A percentile compares a stretch with the other conserved stretches of the same genome.
Evolutionary conservation across 2,888 invertebrate species (phyloP).

Genomic region (Digitonthophagus gazella): DNA sequence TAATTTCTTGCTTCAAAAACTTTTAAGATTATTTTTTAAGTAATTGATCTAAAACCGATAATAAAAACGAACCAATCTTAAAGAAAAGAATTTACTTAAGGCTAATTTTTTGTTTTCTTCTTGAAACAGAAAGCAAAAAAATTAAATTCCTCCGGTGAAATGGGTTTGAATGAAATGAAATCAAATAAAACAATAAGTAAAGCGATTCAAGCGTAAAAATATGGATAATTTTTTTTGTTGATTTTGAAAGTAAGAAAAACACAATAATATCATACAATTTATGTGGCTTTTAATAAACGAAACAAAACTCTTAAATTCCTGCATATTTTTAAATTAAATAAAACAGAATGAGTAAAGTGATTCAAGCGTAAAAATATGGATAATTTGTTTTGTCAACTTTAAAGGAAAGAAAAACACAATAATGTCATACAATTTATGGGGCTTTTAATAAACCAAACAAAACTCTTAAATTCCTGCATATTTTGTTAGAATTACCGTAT

Average conservation of each 20-base stretch:
- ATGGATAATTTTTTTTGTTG: neutral
- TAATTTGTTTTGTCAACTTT: neutral
- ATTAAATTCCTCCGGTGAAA: neutral
- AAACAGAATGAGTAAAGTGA: neutral
- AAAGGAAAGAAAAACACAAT: neutral
- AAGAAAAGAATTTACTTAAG: constrained; percentile 18
- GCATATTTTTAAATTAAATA: too few relatives aligned
- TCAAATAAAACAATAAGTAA: too few relatives aligned
- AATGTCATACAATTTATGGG: too few relatives aligned
- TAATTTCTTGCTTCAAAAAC: too few relatives aligned
- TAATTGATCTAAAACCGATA: too few relatives aligned
- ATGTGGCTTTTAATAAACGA: neutral
- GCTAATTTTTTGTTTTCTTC: too few relatives aligned
- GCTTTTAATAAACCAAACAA: neutral
- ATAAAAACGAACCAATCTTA: too few relatives aligned
- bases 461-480: neutral
- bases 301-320: neutral
- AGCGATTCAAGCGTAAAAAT: neutral
- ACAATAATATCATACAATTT: too few relatives aligned
- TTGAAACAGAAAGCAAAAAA: neutral
- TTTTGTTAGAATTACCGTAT: neutral
- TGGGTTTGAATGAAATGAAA: neutral
- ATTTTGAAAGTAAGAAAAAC: neutral
- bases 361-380: neutral
- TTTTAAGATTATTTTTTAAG: constrained; percentile 1